Evolutionary conservation across 2,797 vertebrate species (phyloP).

Genomic region (Kryptolebias ocellatus): DNA sequence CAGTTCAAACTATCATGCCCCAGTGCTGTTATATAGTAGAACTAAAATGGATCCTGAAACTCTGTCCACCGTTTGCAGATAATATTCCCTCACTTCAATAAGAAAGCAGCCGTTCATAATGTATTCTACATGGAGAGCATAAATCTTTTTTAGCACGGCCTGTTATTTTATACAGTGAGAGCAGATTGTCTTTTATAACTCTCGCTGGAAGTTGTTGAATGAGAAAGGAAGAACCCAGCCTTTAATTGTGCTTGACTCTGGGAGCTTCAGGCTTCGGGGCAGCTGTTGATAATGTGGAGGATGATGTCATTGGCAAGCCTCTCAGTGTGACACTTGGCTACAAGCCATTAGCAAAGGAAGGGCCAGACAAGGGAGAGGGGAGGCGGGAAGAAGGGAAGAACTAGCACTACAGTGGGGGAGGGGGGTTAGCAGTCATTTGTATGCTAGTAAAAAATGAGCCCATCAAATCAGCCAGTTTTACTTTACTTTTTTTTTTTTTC

Average conservation of each 20-base stretch:
- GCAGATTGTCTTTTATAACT: slow-evolving; percentile 61
- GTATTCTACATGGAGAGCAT: slow-evolving; percentile 37
- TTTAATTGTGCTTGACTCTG: slow-evolving; percentile 56
- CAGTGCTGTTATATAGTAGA: slow-evolving; percentile 15
- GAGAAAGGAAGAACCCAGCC: slow-evolving; percentile 33
- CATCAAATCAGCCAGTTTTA: slow-evolving; percentile 7
- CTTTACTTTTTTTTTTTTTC: not conserved
- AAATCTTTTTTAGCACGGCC: slow-evolving; percentile 55
- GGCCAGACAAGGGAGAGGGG: slow-evolving; percentile 44
- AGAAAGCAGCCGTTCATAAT: slow-evolving; percentile 41
- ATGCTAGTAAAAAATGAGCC: slow-evolving; percentile 9
- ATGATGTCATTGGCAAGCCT: slow-evolving; percentile 77
- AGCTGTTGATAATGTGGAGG: slow-evolving; percentile 57
- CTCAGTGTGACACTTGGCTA: slow-evolving; percentile 70
- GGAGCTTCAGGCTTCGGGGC: slow-evolving; percentile 54
- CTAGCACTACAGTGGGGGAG: slow-evolving; percentile 45
- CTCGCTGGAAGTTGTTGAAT: slow-evolving; percentile 44
- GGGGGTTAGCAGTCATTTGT: not conserved
- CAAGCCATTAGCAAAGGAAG: slow-evolving; percentile 57
- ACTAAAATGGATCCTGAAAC: slow-evolving; percentile 28
- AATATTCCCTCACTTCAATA: slow-evolving; percentile 12
- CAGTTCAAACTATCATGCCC: slow-evolving; percentile 3
- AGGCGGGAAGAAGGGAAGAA: slow-evolving; percentile 7
- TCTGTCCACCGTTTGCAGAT: slow-evolving; percentile 39
- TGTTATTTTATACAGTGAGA: slow-evolving; percentile 58